Evolutionary conservation across 2,113 vertebrate genomes (phyloP).

Genomic region (Eretmochelys imbricata): DNA sequence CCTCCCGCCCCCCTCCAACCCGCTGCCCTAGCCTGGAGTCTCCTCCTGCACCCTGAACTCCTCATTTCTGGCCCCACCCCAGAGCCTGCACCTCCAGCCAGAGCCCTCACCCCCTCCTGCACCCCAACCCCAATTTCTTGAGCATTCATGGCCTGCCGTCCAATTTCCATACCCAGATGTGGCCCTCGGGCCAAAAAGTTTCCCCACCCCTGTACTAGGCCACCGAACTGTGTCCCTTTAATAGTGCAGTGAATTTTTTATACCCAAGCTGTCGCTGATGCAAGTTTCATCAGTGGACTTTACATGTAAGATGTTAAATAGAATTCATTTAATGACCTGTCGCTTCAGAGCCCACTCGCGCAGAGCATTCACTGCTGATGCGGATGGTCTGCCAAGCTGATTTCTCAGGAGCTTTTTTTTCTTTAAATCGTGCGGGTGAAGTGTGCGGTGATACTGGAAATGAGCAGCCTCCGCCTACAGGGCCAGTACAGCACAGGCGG

Average conservation of each 20-base stretch:
- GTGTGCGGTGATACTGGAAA: not conserved
- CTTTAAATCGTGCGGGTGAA: not conserved
- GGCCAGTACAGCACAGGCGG: no score
- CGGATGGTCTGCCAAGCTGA: not conserved
- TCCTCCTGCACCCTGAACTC: no score
- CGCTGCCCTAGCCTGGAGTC: no score
- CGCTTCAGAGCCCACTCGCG: not conserved
- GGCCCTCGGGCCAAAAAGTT: no score
- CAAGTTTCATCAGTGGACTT: not conserved
- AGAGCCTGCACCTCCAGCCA: no score
- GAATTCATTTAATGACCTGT: not conserved
- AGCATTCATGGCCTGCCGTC: no score
- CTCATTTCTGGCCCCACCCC: no score
- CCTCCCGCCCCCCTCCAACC: no score
- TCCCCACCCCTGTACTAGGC: no score
- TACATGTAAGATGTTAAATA: not conserved
- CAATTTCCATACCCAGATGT: no score
- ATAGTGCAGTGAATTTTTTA: not conserved
- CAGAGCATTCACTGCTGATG: not conserved
- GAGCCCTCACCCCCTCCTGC: no score
- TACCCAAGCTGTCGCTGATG: not conserved
- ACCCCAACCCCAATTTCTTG: no score
- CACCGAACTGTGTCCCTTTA: not conserved
- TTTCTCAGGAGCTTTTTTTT: not conserved
- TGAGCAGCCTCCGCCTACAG: not conserved